Base-by-base conservation (phyloP, 64 coral and sea anemone species). In the Stichodactyla helianthus region DNA sequence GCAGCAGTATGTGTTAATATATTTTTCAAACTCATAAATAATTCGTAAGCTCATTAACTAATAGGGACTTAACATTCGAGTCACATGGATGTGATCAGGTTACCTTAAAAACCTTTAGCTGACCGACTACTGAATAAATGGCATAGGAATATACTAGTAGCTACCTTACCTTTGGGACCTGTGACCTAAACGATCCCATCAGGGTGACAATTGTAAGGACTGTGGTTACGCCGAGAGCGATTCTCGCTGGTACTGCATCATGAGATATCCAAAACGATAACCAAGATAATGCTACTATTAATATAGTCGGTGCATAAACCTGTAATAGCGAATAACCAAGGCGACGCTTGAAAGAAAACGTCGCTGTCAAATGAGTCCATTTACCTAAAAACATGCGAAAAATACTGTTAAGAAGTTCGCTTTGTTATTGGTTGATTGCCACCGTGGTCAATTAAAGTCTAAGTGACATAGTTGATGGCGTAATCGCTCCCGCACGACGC, bases 281-380 rank as follows among this genome's bases (percentile, higher is more conserved):
- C 92, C 92, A 93, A 0, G 93, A 95, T 26, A 95, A 82, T 7
- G 82, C 19, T 52, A 95, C 93, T 26, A 95, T 95, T 31, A 95
- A 67, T 31, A 89, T 61, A 5, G 90, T 95, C 4, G 93, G 93
- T 12, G 93, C 87, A 44, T 95, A 95, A 28, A 88, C 87, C 22
- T 95, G 93, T 18, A 95, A 89, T 17, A 95, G 71, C 15, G 89
- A 88, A 50, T 95, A 95, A 16, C 93, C 93, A 59, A 95, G 84
- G 11, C 90, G 86, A 58, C 93, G 93, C 28, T 86, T 23, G 23
- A 95, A 95, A 25, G 56, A 55, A 52, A 95, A 95, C 20, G 84
- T 85, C 9, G 89, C 90, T 71, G 87, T 91, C 28, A 92, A 77
- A 60, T 95, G 93, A 19, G 87, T 86, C 83, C 83, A 84, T 20